phyloP scores from a whole-genome alignment of 2,113 vertebrate species.

The Aspiorhynchus laticeps region DNA sequence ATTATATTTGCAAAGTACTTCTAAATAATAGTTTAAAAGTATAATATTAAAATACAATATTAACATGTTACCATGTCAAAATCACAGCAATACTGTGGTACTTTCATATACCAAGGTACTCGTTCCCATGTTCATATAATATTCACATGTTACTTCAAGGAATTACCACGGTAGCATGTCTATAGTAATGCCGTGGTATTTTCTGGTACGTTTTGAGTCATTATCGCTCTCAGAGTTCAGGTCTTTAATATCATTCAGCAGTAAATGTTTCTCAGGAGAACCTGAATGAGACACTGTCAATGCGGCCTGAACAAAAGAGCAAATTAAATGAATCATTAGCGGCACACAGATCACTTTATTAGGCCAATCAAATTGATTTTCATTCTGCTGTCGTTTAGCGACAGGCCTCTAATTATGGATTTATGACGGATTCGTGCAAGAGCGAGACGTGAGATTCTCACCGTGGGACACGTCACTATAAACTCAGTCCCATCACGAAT shows the following conservation, averaged over 20 bases:
- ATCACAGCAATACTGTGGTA: not conserved
- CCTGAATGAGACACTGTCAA: slow-evolving; percentile 24
- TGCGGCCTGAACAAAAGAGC: slow-evolving; percentile 40
- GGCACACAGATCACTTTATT: slow-evolving; percentile 50
- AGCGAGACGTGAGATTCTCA: not conserved
- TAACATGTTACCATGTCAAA: not conserved
- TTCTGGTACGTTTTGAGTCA: not conserved
- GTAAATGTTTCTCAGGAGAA: slow-evolving; percentile 43
- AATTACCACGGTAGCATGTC: not conserved
- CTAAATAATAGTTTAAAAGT: not conserved
- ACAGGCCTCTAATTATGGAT: not conserved
- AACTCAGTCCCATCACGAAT: not conserved
- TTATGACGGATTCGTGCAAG: not conserved
- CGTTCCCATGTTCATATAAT: not conserved
- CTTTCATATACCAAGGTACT: not conserved
- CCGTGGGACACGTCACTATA: not conserved
- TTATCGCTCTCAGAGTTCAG: not conserved
- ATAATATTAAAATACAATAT: not conserved
- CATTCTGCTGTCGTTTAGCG: not conserved
- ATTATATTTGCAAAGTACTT: not conserved
- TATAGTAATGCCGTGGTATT: not conserved
- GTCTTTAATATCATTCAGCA: not conserved
- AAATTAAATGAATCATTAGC: slow-evolving; percentile 54
- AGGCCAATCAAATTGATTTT: slow-evolving; percentile 54
- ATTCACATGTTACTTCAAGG: not conserved